A percentile compares a stretch with the other conserved stretches of the same genome.
Evolutionary conservation across 2,797 vertebrate genomes (phyloP).

Genomic region (Hafferia zeledoni): DNA sequence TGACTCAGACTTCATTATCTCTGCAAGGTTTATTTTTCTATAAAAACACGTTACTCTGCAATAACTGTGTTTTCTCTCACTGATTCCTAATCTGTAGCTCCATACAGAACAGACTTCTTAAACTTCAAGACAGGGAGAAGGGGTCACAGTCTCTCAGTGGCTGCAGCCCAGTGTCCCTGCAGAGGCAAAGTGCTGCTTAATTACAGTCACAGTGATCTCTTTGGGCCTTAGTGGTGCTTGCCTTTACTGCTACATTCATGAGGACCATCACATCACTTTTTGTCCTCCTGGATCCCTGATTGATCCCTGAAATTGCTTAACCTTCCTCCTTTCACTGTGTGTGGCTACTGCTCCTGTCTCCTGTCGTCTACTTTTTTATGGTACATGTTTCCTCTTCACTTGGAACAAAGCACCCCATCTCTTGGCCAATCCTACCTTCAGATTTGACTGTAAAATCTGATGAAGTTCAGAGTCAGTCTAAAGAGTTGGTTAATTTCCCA

Average conservation of each 20-base stretch:
- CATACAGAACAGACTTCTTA: background rate
- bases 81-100: background rate
- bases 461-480: background rate
- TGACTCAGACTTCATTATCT: background rate
- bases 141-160: background rate
- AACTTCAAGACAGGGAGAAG: background rate
- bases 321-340: background rate
- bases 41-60: background rate
- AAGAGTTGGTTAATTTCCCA: background rate
- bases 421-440: background rate
- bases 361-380: background rate
- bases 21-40: background rate
- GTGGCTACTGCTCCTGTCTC: background rate
- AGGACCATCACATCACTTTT: background rate
- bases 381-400: background rate
- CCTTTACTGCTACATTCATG: background rate
- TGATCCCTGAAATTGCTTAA: background rate
- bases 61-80: background rate
- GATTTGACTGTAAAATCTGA: background rate
- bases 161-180: fast-evolving
- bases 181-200: background rate
- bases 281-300: background rate
- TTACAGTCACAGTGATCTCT: background rate
- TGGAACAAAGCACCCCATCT: background rate
- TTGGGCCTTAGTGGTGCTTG: background rate